Evolutionary conservation across 2,113 vertebrate genomes (phyloP).

Genomic region (Rhinopomastus cyanomelas): DNA sequence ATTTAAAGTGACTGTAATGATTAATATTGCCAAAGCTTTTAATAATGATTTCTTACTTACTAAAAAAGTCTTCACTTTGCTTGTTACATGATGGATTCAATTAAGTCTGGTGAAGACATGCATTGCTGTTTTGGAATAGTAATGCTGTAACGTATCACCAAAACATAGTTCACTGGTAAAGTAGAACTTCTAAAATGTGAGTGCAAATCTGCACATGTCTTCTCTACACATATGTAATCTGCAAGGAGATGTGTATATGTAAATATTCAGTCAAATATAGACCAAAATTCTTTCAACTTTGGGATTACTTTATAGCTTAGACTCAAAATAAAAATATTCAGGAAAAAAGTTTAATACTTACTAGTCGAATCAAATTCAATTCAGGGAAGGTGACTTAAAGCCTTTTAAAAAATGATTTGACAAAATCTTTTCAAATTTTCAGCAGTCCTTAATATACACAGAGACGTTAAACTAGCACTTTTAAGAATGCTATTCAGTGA

Average conservation of each 20-base stretch:
- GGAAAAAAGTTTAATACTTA: not conserved
- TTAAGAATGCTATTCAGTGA: not conserved
- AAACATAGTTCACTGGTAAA: not conserved
- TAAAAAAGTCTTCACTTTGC: not conserved
- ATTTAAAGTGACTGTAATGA: not conserved
- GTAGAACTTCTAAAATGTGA: not conserved
- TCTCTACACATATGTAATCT: not conserved
- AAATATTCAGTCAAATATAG: not conserved
- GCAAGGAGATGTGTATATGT: rapidly evolving
- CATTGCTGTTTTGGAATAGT: not conserved
- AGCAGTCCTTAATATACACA: not conserved
- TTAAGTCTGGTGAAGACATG: not conserved
- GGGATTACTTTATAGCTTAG: not conserved
- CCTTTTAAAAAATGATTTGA: not conserved
- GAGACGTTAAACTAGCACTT: not conserved
- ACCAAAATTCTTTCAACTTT: not conserved
- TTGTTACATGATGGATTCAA: not conserved
- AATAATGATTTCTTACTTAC: not conserved
- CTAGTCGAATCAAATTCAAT: not conserved
- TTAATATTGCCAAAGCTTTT: not conserved
- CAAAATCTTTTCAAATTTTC: not conserved
- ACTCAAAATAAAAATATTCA: not conserved
- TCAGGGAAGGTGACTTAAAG: not conserved
- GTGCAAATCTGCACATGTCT: not conserved
- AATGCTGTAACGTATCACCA: not conserved